Percentiles rank a stretch among this genome's conserved stretches.
Evolutionary conservation across 2,888 invertebrate genomes (phyloP).

Genomic region (Venusia cambrica): DNA sequence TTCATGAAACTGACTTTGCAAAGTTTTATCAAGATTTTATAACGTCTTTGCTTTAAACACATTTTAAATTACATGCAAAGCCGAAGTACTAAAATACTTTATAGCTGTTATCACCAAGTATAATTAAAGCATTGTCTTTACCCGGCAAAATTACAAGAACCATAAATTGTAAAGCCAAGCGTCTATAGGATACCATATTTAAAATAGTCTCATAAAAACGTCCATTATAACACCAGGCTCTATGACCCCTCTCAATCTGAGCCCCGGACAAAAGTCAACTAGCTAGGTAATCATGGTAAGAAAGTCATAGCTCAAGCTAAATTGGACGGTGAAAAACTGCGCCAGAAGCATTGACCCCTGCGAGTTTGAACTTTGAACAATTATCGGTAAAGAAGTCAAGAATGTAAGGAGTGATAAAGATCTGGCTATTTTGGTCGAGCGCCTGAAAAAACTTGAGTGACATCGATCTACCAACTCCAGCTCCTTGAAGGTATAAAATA

Average conservation of each 20-base stretch:
- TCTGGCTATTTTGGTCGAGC: conserved; percentile 44
- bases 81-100: conserved; percentile 53
- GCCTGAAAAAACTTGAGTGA: conserved; percentile 55
- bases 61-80: conserved; percentile 51
- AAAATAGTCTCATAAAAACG: conserved; percentile 74
- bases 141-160: conserved; percentile 59
- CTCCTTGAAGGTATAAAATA: conserved; percentile 67
- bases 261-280: conserved; percentile 1
- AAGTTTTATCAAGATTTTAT: conserved; percentile 26
- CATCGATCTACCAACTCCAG: conserved; percentile 60
- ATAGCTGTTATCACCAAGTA: conserved; percentile 68
- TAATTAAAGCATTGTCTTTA: conserved; percentile 77
- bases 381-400: neutral
- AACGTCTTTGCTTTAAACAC: conserved; percentile 32
- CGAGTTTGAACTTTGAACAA: conserved; percentile 4
- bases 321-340: conserved; percentile 27
- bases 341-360: conserved; percentile 19
- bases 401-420: conserved; percentile 20
- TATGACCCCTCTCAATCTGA: conserved; percentile 6
- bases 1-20: no score
- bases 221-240: conserved; percentile 46
- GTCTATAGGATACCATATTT: conserved; percentile 70
- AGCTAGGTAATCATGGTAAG: conserved; percentile 2
- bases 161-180: conserved; percentile 63
- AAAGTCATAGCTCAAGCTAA: conserved; percentile 5